Conservation (phyloP, 1,140 invertebrate genomes). For the Venustaconcha ellipsiformis region DNA sequence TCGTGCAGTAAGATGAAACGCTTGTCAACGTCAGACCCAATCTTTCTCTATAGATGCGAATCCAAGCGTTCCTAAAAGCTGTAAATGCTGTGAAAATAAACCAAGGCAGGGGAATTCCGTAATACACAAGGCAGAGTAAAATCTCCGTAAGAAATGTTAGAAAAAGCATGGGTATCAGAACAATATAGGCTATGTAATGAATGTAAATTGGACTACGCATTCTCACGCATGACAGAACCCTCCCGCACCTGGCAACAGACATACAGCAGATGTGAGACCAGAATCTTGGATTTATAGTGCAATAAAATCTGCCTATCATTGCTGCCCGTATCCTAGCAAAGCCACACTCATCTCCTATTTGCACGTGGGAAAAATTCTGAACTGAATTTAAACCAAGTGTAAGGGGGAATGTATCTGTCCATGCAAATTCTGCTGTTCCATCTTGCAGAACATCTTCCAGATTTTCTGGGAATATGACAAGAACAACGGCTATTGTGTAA, state of each 20-base stretch:
- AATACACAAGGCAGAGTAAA: too few relatives aligned
- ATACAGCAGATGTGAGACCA: constrained; percentile 8
- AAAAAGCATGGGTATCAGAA: too few relatives aligned
- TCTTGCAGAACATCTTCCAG: constrained; percentile 15
- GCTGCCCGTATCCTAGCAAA: constrained; percentile 4
- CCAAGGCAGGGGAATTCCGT: constrained; percentile 2
- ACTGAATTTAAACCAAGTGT: constrained; percentile 7
- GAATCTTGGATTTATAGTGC: constrained; percentile 4
- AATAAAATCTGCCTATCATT: constrained; percentile 6
- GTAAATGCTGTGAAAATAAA: constrained; percentile 8
- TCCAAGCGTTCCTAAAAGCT: background rate
- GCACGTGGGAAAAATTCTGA: background rate
- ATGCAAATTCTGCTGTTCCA: constrained; percentile 3
- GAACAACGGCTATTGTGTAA: constrained; percentile 9
- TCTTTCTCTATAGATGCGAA: background rate
- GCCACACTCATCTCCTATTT: background rate
- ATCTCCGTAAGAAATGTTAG: too few relatives aligned
- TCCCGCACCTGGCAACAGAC: background rate
- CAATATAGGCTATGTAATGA: background rate
- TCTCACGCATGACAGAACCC: background rate
- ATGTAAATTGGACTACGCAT: too few relatives aligned
- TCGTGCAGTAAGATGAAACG: background rate
- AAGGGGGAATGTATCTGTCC: background rate
- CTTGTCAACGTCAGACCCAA: background rate
- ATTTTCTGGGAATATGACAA: constrained; percentile 19